Conservation (phyloP, 2,113 vertebrate genomes). For the Corythaixoides concolor region DNA sequence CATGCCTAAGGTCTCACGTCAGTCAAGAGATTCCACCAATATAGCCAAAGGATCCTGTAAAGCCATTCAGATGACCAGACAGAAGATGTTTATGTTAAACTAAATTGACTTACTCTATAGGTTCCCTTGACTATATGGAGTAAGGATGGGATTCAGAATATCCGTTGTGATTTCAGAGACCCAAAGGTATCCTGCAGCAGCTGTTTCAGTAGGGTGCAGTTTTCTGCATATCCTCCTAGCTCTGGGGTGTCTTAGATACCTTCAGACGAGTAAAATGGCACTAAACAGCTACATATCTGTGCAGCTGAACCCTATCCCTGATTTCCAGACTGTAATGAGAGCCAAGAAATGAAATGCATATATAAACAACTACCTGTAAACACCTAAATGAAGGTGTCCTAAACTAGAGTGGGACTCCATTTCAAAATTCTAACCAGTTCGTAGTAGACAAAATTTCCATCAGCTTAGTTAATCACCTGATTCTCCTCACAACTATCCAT, state of each 20-base stretch:
- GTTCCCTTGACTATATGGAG: background rate
- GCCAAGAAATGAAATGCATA: background rate
- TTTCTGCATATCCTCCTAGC: background rate
- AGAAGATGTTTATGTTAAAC: accelerated
- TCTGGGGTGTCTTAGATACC: background rate
- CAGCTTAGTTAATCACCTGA: background rate
- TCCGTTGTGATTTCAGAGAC: background rate
- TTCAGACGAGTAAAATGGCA: background rate
- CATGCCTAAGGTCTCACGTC: background rate
- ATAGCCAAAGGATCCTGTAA: background rate
- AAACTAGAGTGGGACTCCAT: background rate
- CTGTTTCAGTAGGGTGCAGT: background rate
- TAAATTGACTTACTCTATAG: background rate
- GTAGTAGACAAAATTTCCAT: background rate
- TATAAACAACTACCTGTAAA: background rate
- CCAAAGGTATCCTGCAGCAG: background rate
- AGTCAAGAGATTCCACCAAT: background rate
- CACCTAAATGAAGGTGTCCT: background rate
- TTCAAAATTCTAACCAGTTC: background rate
- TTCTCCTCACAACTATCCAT: background rate
- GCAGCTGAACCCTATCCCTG: background rate
- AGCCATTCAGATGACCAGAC: background rate
- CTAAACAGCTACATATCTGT: background rate
- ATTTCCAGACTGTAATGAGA: background rate
- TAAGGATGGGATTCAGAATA: background rate